These are phyloP conservation scores for Oryctes rhinoceros DNA, from an alignment of 1,140 invertebrate genomes.

Conservation along the genomic window DNA sequence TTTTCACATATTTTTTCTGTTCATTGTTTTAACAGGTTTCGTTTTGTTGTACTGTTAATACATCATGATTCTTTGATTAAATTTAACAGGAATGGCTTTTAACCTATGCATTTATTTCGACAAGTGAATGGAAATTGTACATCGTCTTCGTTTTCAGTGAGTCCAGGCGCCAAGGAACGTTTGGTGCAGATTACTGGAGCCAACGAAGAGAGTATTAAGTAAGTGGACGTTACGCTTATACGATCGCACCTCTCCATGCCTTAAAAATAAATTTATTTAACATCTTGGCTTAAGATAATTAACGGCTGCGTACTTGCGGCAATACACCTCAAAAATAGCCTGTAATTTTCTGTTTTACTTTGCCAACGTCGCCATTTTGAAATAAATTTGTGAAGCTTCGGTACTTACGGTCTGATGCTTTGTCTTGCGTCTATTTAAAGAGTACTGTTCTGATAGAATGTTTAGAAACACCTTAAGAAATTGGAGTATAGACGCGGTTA, in stretches of 20 bases:
- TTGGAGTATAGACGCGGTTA: neutral
- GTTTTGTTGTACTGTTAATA: constrained; percentile 35
- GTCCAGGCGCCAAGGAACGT: constrained; percentile 89
- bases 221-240: constrained; percentile 51
- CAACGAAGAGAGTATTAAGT: constrained; percentile 91
- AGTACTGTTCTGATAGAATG: too few relatives aligned
- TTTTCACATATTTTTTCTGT: constrained; percentile 29
- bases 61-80: constrained; percentile 27
- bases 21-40: constrained; percentile 18
- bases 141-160: constrained; percentile 71
- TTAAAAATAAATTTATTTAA: too few relatives aligned
- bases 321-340: too few relatives aligned
- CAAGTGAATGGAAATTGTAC: constrained; percentile 27
- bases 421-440: too few relatives aligned
- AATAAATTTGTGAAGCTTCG: too few relatives aligned
- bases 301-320: too few relatives aligned
- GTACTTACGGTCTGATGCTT: too few relatives aligned
- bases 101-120: constrained; percentile 19
- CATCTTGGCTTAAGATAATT: too few relatives aligned
- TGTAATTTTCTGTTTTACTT: too few relatives aligned
- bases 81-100: constrained; percentile 41
- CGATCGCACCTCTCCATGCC: too few relatives aligned
- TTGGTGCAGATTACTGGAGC: constrained; percentile 92
- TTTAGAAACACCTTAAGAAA: too few relatives aligned
- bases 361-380: too few relatives aligned